phyloP scores from a whole-genome alignment of 2,797 vertebrate species.

The Acipenser oxyrinchus region DNA sequence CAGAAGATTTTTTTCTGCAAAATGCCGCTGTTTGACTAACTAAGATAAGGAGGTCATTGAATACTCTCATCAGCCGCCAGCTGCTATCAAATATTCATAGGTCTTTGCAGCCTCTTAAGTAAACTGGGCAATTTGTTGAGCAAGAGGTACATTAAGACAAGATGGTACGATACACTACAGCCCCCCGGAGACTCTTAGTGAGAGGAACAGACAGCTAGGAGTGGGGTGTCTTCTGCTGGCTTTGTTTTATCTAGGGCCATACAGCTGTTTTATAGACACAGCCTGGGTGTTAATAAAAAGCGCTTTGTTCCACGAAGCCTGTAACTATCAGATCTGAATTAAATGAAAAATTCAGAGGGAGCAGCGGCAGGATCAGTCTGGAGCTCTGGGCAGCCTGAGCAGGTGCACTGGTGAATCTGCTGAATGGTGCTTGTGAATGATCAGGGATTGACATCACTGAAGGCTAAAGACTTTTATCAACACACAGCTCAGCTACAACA shows the following conservation, averaged over 20 bases:
- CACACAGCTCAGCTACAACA: neutral
- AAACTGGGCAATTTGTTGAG: constrained; percentile 70
- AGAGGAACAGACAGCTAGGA: constrained; percentile 23
- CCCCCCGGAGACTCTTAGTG: constrained; percentile 28
- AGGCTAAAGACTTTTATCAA: neutral
- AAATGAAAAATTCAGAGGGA: too few species aligned
- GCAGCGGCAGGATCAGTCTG: too few species aligned
- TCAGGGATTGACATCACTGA: neutral
- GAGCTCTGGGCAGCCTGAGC: neutral
- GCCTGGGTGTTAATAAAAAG: neutral
- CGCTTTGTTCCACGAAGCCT: neutral
- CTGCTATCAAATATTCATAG: constrained; percentile 67
- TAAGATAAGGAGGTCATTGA: constrained; percentile 68
- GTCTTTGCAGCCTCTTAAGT: constrained; percentile 59
- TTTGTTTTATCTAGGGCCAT: constrained; percentile 9
- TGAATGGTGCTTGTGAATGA: neutral
- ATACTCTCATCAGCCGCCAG: constrained; percentile 40
- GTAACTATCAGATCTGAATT: too few species aligned
- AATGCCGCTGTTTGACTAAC: constrained; percentile 57
- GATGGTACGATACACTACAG: constrained; percentile 42
- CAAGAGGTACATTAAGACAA: constrained; percentile 63
- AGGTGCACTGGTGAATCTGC: neutral
- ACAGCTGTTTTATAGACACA: constrained; percentile 12
- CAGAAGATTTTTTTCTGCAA: constrained; percentile 13
- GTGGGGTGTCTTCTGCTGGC: constrained; percentile 2